Conservation (phyloP, 2,797 vertebrate genomes). For the Hapalemur alaotrensis region DNA sequence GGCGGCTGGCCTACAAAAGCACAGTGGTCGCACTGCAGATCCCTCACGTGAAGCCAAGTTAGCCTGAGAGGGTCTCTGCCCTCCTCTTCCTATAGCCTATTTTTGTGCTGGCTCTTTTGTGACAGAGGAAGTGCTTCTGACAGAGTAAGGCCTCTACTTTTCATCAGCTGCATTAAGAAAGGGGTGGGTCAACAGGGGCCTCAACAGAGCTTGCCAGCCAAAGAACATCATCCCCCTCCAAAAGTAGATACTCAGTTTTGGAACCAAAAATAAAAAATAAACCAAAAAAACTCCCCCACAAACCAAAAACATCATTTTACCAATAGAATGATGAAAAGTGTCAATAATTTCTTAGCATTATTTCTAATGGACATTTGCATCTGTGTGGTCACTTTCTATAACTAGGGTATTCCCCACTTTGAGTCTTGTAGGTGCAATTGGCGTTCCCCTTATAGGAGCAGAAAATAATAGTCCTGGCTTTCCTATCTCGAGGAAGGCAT, state of each 20-base stretch:
- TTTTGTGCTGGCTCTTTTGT: not conserved
- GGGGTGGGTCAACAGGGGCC: not conserved
- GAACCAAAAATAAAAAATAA: not conserved
- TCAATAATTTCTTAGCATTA: not conserved
- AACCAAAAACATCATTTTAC: not conserved
- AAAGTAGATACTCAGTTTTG: not conserved
- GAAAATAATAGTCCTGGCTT: not conserved
- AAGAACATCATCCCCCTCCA: not conserved
- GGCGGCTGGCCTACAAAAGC: not conserved
- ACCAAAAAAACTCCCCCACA: too few species aligned
- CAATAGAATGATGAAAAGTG: not conserved
- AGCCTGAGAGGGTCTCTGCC: not conserved
- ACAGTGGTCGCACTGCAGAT: not conserved
- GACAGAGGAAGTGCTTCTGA: not conserved
- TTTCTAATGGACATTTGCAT: not conserved
- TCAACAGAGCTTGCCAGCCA: not conserved
- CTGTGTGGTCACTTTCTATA: not conserved
- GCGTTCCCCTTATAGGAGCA: not conserved
- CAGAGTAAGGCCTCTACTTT: not conserved
- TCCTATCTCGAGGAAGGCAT: not conserved
- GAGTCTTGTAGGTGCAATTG: not conserved
- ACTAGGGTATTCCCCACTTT: not conserved
- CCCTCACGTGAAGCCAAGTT: not conserved
- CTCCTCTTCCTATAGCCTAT: not conserved
- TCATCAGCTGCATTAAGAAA: not conserved